These are phyloP conservation scores for Oscheius sp. DNA, from an alignment of 2,888 invertebrate species.

Conservation along the genomic window DNA sequence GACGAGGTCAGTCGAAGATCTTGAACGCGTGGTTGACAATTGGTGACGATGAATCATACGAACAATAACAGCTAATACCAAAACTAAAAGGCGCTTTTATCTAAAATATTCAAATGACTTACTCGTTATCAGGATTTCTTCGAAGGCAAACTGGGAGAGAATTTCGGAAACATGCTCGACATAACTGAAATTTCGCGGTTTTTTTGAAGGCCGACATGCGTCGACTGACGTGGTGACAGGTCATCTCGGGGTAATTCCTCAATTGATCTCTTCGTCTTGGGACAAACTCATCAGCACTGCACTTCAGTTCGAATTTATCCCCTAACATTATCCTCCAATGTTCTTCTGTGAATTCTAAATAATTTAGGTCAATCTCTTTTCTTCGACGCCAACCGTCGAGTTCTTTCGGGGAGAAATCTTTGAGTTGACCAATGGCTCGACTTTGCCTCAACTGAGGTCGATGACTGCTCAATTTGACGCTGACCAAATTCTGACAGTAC, in stretches of 20 bases:
- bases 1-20: slow-evolving; percentile 10
- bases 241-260: slow-evolving; percentile 19
- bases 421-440: neutral
- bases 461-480: neutral
- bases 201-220: neutral
- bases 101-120: neutral
- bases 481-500: slow-evolving; percentile 9
- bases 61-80: slow-evolving; percentile 23
- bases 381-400: neutral
- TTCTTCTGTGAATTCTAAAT: slow-evolving; percentile 20
- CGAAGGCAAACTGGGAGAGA: slow-evolving; percentile 20
- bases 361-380: neutral
- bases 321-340: slow-evolving; percentile 22
- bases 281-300: neutral
- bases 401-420: neutral
- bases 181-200: slow-evolving; percentile 2
- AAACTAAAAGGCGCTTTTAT: neutral
- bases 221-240: slow-evolving; percentile 21
- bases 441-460: neutral
- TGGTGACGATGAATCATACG: neutral
- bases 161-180: slow-evolving; percentile 25
- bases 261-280: slow-evolving; percentile 4
- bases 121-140: slow-evolving; percentile 19
- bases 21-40: slow-evolving; percentile 18
- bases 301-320: slow-evolving; percentile 12